phyloP scores from a whole-genome alignment of 2,113 vertebrate genomes.

The Bettongia penicillata region DNA sequence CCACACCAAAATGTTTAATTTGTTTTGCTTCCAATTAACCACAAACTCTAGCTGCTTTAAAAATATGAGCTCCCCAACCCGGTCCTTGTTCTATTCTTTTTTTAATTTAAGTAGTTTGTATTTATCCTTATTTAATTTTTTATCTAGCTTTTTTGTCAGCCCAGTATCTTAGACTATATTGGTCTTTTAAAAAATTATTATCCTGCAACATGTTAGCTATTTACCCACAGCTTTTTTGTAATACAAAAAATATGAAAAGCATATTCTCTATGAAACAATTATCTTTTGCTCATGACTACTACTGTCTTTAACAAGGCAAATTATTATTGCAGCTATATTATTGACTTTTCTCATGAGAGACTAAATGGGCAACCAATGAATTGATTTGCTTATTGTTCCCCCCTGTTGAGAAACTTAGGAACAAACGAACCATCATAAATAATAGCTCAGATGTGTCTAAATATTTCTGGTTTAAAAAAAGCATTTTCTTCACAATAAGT shows the following conservation, averaged over 20 bases:
- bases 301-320: slow-evolving; percentile 44
- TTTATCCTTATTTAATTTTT: neutral
- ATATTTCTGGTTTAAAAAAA: neutral
- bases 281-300: neutral
- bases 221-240: neutral
- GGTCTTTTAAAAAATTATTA: neutral
- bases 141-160: neutral
- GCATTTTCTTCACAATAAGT: neutral
- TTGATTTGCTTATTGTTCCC: slow-evolving; percentile 64
- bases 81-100: neutral
- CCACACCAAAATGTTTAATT: neutral
- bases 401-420: neutral
- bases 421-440: neutral
- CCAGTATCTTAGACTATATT: neutral
- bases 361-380: slow-evolving; percentile 58
- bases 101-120: neutral
- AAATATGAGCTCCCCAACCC: neutral
- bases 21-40: neutral
- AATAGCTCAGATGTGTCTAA: neutral
- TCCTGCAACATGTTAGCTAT: neutral
- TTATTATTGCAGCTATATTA: neutral
- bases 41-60: neutral
- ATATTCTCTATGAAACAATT: neutral
- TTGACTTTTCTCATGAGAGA: slow-evolving; percentile 57
- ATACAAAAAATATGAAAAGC: neutral